These are phyloP conservation scores for Pachypsylla venusta DNA, from an alignment of 1,140 invertebrate species.

Conservation along the genomic window DNA sequence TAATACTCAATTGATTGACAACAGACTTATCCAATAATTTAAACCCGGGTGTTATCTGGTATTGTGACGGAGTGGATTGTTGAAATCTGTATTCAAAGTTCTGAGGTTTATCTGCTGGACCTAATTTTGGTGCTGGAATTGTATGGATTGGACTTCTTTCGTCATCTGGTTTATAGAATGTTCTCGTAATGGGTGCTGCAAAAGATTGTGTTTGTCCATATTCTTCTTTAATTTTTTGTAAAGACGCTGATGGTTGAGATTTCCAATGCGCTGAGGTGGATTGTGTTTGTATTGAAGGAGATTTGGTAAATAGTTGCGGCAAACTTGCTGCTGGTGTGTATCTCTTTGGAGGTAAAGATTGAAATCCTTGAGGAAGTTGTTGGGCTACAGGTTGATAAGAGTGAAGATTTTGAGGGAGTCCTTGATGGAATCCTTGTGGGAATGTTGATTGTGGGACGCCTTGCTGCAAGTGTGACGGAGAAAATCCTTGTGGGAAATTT, in stretches of 20 bases:
- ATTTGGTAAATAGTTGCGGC: not conserved
- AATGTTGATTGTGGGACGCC: not conserved
- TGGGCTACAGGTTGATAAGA: not conserved
- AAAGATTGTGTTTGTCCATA: not conserved
- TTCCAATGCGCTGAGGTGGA: not conserved
- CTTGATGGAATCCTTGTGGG: not conserved
- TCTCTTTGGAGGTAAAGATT: not conserved
- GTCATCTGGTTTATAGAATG: slow-evolving; percentile 27
- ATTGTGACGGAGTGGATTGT: slow-evolving; percentile 9
- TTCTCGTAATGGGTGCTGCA: not conserved
- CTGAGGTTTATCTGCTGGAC: slow-evolving; percentile 25
- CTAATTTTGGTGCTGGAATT: slow-evolving; percentile 64
- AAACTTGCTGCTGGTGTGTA: not conserved
- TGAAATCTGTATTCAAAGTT: slow-evolving; percentile 12
- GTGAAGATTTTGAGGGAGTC: not conserved
- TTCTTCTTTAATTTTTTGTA: not conserved
- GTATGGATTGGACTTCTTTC: slow-evolving; percentile 61
- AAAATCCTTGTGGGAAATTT: not conserved
- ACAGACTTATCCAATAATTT: slow-evolving; percentile 4
- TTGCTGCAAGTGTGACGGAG: not conserved
- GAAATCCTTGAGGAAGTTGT: not conserved
- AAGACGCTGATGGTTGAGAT: not conserved
- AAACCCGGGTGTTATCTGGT: slow-evolving; percentile 10
- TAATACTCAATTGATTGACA: not conserved
- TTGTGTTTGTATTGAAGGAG: not conserved